These are phyloP conservation scores for Drosophila pachea DNA, from an alignment of 1,140 invertebrate genomes.

Conservation along the genomic window DNA sequence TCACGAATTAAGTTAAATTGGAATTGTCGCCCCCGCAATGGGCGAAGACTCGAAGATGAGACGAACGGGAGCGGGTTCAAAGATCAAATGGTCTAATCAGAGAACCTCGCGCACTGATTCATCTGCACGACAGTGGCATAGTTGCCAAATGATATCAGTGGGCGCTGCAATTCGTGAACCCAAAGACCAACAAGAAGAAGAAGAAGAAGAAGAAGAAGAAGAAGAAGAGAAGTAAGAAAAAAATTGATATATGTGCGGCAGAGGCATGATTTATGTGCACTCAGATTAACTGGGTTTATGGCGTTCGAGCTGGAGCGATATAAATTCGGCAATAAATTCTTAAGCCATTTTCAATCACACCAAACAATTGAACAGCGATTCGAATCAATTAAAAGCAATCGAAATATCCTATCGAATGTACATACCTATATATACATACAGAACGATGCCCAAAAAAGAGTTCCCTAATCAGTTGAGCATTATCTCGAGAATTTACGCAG, in stretches of 20 bases:
- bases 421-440: slow-evolving; percentile 67
- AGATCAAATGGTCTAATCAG: slow-evolving; percentile 64
- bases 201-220: too few species aligned
- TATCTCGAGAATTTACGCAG: slow-evolving; percentile 50
- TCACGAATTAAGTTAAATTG: slow-evolving; percentile 72
- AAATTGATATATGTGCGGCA: slow-evolving; percentile 8
- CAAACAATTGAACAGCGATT: slow-evolving; percentile 74
- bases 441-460: slow-evolving; percentile 30
- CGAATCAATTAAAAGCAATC: slow-evolving; percentile 75
- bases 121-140: slow-evolving; percentile 42
- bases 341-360: slow-evolving; percentile 75
- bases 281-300: slow-evolving; percentile 31
- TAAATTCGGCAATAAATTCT: slow-evolving; percentile 73
- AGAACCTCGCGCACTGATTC: slow-evolving; percentile 61
- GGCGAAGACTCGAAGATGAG: slow-evolving; percentile 44
- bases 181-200: background rate
- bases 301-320: slow-evolving; percentile 28
- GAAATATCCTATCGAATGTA: slow-evolving; percentile 69
- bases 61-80: slow-evolving; percentile 43
- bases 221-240: background rate
- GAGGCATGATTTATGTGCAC: slow-evolving; percentile 35
- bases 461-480: slow-evolving; percentile 42
- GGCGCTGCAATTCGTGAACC: slow-evolving; percentile 27
- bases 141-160: slow-evolving; percentile 61
- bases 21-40: slow-evolving; percentile 40